Percentiles rank a stretch among this genome's conserved stretches.
phyloP scores from a whole-genome alignment of 1,140 invertebrate species.

The Scaptomyza montana region DNA sequence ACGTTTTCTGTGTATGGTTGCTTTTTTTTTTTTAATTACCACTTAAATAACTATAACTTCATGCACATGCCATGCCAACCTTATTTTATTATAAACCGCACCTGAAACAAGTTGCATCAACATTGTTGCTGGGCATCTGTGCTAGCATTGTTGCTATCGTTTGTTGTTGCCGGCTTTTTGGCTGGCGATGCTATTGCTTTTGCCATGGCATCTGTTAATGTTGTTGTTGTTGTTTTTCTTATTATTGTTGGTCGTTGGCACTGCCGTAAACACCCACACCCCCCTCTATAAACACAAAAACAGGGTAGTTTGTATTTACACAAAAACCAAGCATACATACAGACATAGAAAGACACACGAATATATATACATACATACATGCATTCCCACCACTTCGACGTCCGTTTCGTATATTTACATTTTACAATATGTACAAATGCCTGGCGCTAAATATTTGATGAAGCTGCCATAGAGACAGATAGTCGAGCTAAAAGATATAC shows the following conservation, averaged over 20 bases:
- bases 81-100: background rate
- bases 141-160: slow-evolving; percentile 21
- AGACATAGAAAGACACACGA: too few species aligned
- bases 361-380: background rate
- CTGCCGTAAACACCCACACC: slow-evolving; percentile 32
- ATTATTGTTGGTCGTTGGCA: slow-evolving; percentile 51
- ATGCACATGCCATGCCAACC: too few species aligned
- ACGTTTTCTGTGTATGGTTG: too few species aligned
- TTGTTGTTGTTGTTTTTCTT: slow-evolving; percentile 28
- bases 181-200: slow-evolving; percentile 44
- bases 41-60: too few species aligned
- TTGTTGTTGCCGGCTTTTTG: slow-evolving; percentile 78
- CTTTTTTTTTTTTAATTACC: too few species aligned
- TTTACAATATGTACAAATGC: slow-evolving; percentile 71
- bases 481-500: slow-evolving; percentile 13
- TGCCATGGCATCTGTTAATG: slow-evolving; percentile 13
- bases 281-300: slow-evolving; percentile 14
- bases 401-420: slow-evolving; percentile 78
- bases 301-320: slow-evolving; percentile 65
- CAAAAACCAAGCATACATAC: slow-evolving; percentile 3
- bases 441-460: slow-evolving; percentile 80
- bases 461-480: slow-evolving; percentile 56
- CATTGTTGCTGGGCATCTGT: slow-evolving; percentile 35
- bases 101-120: slow-evolving; percentile 28
- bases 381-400: slow-evolving; percentile 63